These are phyloP conservation scores for Anser cygnoides DNA, from an alignment of 2,113 vertebrate genomes.

Conservation along the genomic window DNA sequence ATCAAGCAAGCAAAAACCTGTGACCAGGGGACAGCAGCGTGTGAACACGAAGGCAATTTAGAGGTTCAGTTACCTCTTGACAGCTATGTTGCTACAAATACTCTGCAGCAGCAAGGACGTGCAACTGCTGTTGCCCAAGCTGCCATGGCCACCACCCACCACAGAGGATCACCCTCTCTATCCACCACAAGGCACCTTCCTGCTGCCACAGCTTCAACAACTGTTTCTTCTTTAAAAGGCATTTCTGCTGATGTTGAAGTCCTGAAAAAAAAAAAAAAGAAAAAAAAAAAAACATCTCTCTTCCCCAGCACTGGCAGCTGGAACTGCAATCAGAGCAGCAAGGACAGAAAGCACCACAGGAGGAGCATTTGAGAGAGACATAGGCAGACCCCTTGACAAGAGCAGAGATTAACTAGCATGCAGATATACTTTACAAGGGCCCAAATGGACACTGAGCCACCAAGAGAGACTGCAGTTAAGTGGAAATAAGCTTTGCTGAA, in stretches of 20 bases:
- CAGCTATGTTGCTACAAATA: neutral
- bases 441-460: conserved; percentile 17
- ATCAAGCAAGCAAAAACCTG: neutral
- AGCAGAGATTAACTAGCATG: conserved; percentile 38
- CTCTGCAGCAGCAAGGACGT: neutral
- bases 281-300: neutral
- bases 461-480: conserved; percentile 35
- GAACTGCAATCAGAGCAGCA: neutral
- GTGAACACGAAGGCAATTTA: neutral
- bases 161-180: neutral
- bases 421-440: conserved; percentile 39
- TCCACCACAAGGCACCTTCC: neutral
- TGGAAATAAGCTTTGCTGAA: conserved; percentile 56
- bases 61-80: neutral
- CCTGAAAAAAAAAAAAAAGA: neutral
- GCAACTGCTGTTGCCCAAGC: neutral
- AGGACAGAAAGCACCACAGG: neutral
- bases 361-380: neutral
- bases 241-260: neutral
- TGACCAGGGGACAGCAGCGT: no score
- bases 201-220: neutral
- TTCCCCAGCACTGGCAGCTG: neutral
- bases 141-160: neutral
- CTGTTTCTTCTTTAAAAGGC: neutral
- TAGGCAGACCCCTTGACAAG: conserved; percentile 11